Conservation (phyloP, 2,888 invertebrate species). For the Neuroscelio doddi region DNA sequence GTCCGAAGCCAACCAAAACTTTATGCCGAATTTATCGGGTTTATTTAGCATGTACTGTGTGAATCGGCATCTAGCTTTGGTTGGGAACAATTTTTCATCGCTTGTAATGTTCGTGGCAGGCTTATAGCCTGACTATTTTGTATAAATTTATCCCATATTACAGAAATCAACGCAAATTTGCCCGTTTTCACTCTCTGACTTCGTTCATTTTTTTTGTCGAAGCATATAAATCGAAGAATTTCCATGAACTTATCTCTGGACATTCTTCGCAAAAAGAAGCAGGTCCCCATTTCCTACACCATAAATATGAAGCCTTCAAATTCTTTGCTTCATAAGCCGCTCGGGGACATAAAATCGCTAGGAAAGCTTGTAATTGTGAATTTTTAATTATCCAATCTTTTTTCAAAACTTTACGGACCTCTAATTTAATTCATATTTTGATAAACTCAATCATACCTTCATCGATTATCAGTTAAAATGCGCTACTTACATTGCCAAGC, state of each 20-base stretch:
- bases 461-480: too few relatives aligned
- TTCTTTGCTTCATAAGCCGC: constrained; percentile 47
- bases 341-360: constrained; percentile 46
- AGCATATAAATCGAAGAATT: constrained; percentile 40
- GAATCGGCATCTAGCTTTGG: constrained; percentile 58
- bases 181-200: constrained; percentile 44
- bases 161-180: constrained; percentile 52
- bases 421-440: constrained; percentile 20
- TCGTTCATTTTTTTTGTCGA: constrained; percentile 45
- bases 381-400: constrained; percentile 10
- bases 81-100: constrained; percentile 56
- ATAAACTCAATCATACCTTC: too few relatives aligned
- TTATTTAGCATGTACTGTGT: constrained; percentile 60
- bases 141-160: constrained; percentile 52
- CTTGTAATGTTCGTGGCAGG: constrained; percentile 47
- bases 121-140: constrained; percentile 46
- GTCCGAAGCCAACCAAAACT: constrained; percentile 56
- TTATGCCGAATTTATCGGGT: constrained; percentile 44
- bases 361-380: constrained; percentile 11
- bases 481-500: too few relatives aligned
- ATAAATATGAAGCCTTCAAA: constrained; percentile 38
- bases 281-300: constrained; percentile 46
- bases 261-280: constrained; percentile 36
- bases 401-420: constrained; percentile 22
- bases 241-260: constrained; percentile 26